A percentile compares a stretch with the other conserved stretches of the same genome.
Evolutionary conservation across 2,797 vertebrate species (phyloP).

Genomic region (Buphagus erythrorhynchus): DNA sequence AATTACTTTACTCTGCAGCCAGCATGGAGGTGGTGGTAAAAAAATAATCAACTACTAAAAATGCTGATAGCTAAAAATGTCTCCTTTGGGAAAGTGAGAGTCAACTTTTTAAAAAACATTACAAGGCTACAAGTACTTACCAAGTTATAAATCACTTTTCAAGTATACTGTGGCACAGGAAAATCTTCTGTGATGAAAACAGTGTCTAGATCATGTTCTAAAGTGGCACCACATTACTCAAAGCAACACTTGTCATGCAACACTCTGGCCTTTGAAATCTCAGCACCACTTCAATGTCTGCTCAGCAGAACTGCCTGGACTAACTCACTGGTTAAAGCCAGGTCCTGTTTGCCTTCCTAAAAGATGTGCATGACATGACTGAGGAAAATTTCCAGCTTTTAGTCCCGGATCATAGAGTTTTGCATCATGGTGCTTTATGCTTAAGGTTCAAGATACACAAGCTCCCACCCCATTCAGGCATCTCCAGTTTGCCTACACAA

Average conservation of each 20-base stretch:
- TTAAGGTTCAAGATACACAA: background rate
- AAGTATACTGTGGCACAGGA: background rate
- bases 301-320: background rate
- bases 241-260: background rate
- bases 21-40: background rate
- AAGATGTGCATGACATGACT: accelerated
- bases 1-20: background rate
- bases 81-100: background rate
- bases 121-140: background rate
- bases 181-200: background rate
- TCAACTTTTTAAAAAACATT: background rate
- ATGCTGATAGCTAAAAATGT: background rate
- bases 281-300: background rate
- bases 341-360: background rate
- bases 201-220: background rate
- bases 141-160: background rate
- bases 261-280: background rate
- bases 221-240: background rate
- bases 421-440: background rate
- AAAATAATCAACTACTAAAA: background rate
- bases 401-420: background rate
- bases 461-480: background rate
- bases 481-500: background rate
- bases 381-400: background rate
- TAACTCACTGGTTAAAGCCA: background rate